Percentiles rank a stretch among this genome's conserved stretches.
These are phyloP conservation scores for Drosophila buzzatii DNA, from an alignment of 2,888 invertebrate species.

Conservation along the genomic window DNA sequence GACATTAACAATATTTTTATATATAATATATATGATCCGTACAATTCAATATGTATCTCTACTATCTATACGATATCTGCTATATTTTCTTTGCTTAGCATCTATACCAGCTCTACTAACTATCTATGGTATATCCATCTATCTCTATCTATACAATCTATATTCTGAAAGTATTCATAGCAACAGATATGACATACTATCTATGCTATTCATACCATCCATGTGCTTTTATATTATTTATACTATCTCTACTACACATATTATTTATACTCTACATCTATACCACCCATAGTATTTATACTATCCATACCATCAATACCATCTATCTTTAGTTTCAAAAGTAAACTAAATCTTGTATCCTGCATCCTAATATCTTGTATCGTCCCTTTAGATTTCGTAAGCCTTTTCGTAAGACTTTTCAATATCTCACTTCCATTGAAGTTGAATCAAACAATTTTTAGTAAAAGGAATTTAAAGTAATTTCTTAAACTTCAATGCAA, in stretches of 20 bases:
- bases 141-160: not conserved
- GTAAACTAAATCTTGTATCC: too few relatives aligned
- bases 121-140: not conserved
- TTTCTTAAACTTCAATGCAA: not conserved
- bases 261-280: not conserved
- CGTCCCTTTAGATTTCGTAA: too few relatives aligned
- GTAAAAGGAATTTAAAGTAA: not conserved
- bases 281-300: not conserved
- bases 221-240: not conserved
- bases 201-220: not conserved
- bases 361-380: too few relatives aligned
- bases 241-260: not conserved
- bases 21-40: too few relatives aligned
- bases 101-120: not conserved
- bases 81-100: not conserved
- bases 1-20: too few relatives aligned
- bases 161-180: too few relatives aligned
- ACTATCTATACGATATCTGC: not conserved
- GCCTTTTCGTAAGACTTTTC: not conserved
- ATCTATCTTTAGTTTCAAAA: not conserved
- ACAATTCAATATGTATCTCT: too few relatives aligned
- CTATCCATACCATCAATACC: not conserved
- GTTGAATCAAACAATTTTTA: not conserved
- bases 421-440: not conserved
- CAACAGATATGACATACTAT: too few relatives aligned